Conservation (phyloP, 2,888 invertebrate species). For the Hecatera dysodea region DNA sequence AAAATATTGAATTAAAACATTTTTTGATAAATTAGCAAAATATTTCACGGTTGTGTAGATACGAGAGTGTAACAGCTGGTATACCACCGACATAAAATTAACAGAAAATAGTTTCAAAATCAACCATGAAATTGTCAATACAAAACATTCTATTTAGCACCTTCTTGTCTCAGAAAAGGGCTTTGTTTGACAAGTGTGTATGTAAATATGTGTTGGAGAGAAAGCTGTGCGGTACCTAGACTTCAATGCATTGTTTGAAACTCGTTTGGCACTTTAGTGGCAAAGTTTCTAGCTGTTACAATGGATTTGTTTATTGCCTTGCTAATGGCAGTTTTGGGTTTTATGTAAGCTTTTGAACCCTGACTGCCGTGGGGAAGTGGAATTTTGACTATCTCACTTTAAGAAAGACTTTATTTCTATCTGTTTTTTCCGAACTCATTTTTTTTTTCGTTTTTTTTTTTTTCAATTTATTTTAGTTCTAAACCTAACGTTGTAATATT, state of each 20-base stretch:
- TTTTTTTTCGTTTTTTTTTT: not conserved
- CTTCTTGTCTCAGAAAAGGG: conserved; percentile 59
- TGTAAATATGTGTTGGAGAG: conserved; percentile 70
- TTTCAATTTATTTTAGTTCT: not conserved
- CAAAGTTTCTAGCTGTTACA: conserved; percentile 62
- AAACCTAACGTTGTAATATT: conserved; percentile 19
- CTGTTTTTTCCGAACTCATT: too few relatives aligned
- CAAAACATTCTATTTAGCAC: conserved; percentile 55
- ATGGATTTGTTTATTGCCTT: conserved; percentile 54
- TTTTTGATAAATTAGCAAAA: not conserved
- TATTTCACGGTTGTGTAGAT: too few relatives aligned
- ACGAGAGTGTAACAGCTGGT: not conserved
- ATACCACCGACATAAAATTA: not conserved
- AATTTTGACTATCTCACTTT: not conserved
- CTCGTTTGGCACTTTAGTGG: conserved; percentile 62
- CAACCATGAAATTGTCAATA: conserved; percentile 40
- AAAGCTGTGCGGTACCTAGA: conserved; percentile 75
- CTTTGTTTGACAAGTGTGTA: conserved; percentile 56
- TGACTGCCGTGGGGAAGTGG: not conserved
- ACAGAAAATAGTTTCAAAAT: conserved; percentile 3
- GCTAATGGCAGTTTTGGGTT: conserved; percentile 52
- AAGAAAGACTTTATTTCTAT: accelerated
- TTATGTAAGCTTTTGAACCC: conserved; percentile 36
- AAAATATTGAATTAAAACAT: not conserved
- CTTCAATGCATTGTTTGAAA: conserved; percentile 70